These are phyloP conservation scores for Cryptus viduatorius DNA, from an alignment of 2,888 invertebrate species.

Conservation along the genomic window DNA sequence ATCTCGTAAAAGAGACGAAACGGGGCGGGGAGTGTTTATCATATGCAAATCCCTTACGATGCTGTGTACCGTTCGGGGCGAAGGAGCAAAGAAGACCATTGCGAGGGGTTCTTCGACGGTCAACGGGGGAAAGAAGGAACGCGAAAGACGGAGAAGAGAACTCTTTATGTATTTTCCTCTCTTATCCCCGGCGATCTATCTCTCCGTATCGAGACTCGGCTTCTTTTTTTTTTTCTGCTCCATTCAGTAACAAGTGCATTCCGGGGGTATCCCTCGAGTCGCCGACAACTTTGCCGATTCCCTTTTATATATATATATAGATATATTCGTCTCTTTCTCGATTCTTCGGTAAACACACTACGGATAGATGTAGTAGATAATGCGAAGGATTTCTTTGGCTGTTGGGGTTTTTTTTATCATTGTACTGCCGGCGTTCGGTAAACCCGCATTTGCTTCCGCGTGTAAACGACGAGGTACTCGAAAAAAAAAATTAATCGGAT, in stretches of 20 bases:
- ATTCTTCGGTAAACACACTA: neutral
- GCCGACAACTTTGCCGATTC: slow-evolving; percentile 61
- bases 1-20: neutral
- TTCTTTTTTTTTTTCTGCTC: slow-evolving; percentile 47
- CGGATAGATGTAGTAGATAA: neutral
- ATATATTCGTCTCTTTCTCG: neutral
- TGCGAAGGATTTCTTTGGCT: neutral
- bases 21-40: slow-evolving; percentile 73
- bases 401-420: too few species aligned
- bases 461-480: too few species aligned
- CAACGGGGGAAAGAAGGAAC: neutral
- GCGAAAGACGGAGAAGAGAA: neutral
- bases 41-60: slow-evolving; percentile 76
- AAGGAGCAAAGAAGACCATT: slow-evolving; percentile 64
- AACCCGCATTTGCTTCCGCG: too few species aligned
- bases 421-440: too few species aligned
- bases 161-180: slow-evolving; percentile 5
- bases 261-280: slow-evolving; percentile 72
- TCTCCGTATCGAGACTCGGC: slow-evolving; percentile 6
- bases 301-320: neutral
- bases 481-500: too few species aligned
- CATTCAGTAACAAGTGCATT: slow-evolving; percentile 77
- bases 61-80: slow-evolving; percentile 48
- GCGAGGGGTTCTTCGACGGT: slow-evolving; percentile 12
- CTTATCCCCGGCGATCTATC: slow-evolving; percentile 8